Conservation (phyloP, 35 echinoderm and acorn worm genomes). For the Apostichopus parvimensis region DNA sequence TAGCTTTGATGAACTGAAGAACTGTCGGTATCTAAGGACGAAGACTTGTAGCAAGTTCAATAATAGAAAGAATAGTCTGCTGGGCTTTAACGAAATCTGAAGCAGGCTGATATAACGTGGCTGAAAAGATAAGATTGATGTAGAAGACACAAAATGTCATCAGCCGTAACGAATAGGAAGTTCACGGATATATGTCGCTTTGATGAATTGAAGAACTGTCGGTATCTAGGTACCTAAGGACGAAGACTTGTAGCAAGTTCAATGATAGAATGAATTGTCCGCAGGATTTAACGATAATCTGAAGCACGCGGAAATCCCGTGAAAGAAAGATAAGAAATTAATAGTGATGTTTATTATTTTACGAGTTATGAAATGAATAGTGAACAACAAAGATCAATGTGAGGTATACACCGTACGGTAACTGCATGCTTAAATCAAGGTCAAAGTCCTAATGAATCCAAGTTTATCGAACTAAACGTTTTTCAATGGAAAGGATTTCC, state of each 20-base stretch:
- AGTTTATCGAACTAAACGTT: too few species aligned
- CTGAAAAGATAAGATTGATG: neutral
- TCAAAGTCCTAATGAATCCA: too few species aligned
- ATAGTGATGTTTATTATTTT: too few species aligned
- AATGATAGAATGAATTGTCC: conserved; percentile 13
- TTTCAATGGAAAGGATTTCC: too few species aligned
- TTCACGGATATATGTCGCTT: conserved; percentile 16
- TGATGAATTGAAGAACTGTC: conserved; percentile 34
- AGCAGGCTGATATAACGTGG: too few species aligned
- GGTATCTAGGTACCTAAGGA: neutral
- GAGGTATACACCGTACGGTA: too few species aligned
- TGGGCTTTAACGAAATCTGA: conserved; percentile 55
- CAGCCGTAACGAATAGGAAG: neutral
- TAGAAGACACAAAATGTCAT: conserved; percentile 31
- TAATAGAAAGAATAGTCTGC: conserved; percentile 34
- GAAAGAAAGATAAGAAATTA: too few species aligned
- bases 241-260: neutral
- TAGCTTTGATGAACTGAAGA: conserved; percentile 33
- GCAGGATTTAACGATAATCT: conserved; percentile 40
- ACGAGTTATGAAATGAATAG: too few species aligned
- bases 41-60: neutral
- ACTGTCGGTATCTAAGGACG: conserved; percentile 42
- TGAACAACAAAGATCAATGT: too few species aligned
- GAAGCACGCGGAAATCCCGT: neutral
- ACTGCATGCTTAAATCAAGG: too few species aligned